Evolutionary conservation across 2,888 invertebrate species (phyloP).

Genomic region (Rutpela maculata): DNA sequence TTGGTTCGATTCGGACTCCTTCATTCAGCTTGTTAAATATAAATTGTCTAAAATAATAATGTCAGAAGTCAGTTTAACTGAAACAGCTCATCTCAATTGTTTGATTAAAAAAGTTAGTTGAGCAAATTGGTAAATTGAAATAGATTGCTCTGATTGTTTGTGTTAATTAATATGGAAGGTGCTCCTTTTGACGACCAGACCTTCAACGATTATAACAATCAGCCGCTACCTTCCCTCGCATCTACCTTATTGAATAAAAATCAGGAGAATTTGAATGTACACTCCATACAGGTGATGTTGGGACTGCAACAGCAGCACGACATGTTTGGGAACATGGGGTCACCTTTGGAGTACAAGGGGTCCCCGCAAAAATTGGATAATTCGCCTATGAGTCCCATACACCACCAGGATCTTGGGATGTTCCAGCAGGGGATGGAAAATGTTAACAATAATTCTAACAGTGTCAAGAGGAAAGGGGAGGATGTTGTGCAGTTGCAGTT

Average conservation of each 20-base stretch:
- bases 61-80: constrained; percentile 72
- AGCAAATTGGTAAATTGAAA: constrained; percentile 62
- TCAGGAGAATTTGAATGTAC: constrained; percentile 76
- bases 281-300: constrained; percentile 83
- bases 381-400: constrained; percentile 69
- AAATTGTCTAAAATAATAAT: constrained; percentile 75
- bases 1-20: constrained; percentile 63
- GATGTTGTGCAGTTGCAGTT: constrained; percentile 72
- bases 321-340: constrained; percentile 73
- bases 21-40: constrained; percentile 74
- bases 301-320: constrained; percentile 76
- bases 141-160: constrained; percentile 71
- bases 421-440: constrained; percentile 67
- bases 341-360: constrained; percentile 73
- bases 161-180: constrained; percentile 78
- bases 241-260: constrained; percentile 70
- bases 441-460: constrained; percentile 61
- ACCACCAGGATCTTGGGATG: constrained; percentile 71
- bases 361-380: constrained; percentile 74
- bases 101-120: constrained; percentile 64
- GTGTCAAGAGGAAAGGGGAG: constrained; percentile 69
- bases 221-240: constrained; percentile 73
- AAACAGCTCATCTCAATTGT: constrained; percentile 65
- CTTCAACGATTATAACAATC: constrained; percentile 84
- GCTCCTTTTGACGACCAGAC: constrained; percentile 86